These are phyloP conservation scores for Hydropsyche tenuis DNA, from an alignment of 1,140 invertebrate species.

Conservation along the genomic window DNA sequence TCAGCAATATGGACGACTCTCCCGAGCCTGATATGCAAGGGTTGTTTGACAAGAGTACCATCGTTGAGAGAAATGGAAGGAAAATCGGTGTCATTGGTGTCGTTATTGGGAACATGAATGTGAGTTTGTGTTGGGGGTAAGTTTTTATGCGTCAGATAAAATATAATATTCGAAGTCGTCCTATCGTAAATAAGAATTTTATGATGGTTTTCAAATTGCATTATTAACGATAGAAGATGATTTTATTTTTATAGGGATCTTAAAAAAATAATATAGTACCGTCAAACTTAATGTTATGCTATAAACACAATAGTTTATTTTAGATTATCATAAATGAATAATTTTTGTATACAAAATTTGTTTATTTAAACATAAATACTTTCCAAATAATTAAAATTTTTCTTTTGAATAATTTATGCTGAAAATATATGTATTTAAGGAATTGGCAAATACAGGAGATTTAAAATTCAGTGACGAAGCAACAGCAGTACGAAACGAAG, in stretches of 20 bases:
- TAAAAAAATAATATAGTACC: too few species aligned
- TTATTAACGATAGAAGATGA: too few species aligned
- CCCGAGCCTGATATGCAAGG: constrained; percentile 72
- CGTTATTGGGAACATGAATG: constrained; percentile 69
- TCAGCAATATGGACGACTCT: constrained; percentile 77
- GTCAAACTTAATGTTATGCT: too few species aligned
- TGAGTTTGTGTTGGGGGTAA: too few species aligned
- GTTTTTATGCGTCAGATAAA: constrained; percentile 15
- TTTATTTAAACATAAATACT: too few species aligned
- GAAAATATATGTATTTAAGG: constrained; percentile 54
- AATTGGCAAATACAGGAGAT: constrained; percentile 66
- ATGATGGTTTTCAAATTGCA: too few species aligned
- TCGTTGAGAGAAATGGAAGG: constrained; percentile 65
- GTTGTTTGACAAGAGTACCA: constrained; percentile 66
- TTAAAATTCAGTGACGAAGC: constrained; percentile 73
- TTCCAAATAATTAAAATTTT: background rate
- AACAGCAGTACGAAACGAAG: constrained; percentile 69
- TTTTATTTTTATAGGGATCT: too few species aligned
- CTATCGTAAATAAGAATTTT: too few species aligned
- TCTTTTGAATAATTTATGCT: background rate
- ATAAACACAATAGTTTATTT: too few species aligned
- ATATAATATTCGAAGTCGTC: too few species aligned
- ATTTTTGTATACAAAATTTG: too few species aligned
- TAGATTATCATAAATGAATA: too few species aligned
- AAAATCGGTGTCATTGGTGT: constrained; percentile 86